These are phyloP conservation scores for Argyresthia albistria DNA, from an alignment of 2,888 invertebrate species.

Conservation along the genomic window DNA sequence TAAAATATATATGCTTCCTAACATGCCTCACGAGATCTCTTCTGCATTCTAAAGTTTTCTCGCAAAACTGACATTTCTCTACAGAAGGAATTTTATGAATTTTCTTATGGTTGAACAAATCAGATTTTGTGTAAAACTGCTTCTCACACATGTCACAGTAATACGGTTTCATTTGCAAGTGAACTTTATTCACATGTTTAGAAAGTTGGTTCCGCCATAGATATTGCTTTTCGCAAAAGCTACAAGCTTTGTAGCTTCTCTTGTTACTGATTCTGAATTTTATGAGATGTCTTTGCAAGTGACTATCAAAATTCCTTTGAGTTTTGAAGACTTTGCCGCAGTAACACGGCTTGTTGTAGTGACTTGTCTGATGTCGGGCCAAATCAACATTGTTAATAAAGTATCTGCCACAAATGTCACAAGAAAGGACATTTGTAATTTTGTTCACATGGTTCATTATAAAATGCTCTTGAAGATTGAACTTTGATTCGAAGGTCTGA, in stretches of 20 bases:
- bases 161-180: constrained; percentile 58
- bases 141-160: constrained; percentile 56
- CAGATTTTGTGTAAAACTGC: constrained; percentile 47
- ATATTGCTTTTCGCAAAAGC: constrained; percentile 54
- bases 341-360: constrained; percentile 30
- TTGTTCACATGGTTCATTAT: constrained; percentile 38
- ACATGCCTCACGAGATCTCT: constrained; percentile 48
- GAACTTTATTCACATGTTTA: constrained; percentile 52
- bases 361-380: constrained; percentile 27
- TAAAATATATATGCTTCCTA: constrained; percentile 36
- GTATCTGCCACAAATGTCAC: constrained; percentile 35
- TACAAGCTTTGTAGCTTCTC: constrained; percentile 33
- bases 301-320: constrained; percentile 31
- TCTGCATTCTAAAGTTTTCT: constrained; percentile 38
- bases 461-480: constrained; percentile 43
- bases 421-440: constrained; percentile 14
- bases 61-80: constrained; percentile 48
- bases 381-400: constrained; percentile 27
- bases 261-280: constrained; percentile 27
- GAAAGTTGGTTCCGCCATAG: constrained; percentile 44
- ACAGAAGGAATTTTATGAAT: constrained; percentile 34
- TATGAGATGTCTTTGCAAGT: constrained; percentile 38
- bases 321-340: constrained; percentile 38
- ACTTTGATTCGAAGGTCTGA: constrained; percentile 36
- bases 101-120: constrained; percentile 43